These are phyloP conservation scores for Macrocentrus cingulum DNA, from an alignment of 1,140 invertebrate species.

Conservation along the genomic window DNA sequence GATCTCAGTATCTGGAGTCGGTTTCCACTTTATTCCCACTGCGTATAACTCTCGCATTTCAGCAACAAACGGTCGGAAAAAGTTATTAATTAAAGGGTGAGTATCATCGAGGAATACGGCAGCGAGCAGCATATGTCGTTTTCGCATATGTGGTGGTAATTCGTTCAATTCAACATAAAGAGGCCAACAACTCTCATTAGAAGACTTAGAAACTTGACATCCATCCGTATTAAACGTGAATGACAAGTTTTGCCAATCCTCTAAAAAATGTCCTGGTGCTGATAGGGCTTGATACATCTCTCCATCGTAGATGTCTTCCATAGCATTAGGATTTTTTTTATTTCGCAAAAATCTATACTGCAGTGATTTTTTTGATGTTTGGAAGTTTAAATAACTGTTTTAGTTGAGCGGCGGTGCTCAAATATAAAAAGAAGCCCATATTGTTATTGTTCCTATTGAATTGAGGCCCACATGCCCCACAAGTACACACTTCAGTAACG, in stretches of 20 bases:
- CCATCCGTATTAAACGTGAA: slow-evolving; percentile 27
- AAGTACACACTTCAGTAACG: no score
- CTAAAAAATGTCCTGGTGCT: neutral
- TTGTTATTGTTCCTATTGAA: no score
- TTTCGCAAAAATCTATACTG: slow-evolving; percentile 12
- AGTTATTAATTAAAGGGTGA: slow-evolving; percentile 21
- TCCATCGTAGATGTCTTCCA: slow-evolving; percentile 24
- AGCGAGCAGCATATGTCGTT: slow-evolving; percentile 19
- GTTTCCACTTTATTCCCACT: slow-evolving; percentile 28
- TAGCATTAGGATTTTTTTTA: slow-evolving; percentile 13
- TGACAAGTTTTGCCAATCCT: slow-evolving; percentile 19
- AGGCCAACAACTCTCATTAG: slow-evolving; percentile 21
- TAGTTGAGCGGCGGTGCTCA: no score
- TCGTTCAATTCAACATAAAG: slow-evolving; percentile 28
- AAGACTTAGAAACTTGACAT: slow-evolving; percentile 6
- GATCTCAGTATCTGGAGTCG: slow-evolving; percentile 5
- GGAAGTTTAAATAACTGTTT: neutral
- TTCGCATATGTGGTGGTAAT: slow-evolving; percentile 22
- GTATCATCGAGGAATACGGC: slow-evolving; percentile 19
- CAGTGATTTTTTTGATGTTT: slow-evolving; percentile 2
- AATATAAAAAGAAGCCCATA: no score
- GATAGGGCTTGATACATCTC: slow-evolving; percentile 13
- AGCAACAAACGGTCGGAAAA: slow-evolving; percentile 10
- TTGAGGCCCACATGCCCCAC: no score
- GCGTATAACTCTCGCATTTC: slow-evolving; percentile 5